A percentile compares a stretch with the other conserved stretches of the same genome.
Evolutionary conservation across 2,113 vertebrate genomes (phyloP).

Genomic region (Sturnira hondurensis): DNA sequence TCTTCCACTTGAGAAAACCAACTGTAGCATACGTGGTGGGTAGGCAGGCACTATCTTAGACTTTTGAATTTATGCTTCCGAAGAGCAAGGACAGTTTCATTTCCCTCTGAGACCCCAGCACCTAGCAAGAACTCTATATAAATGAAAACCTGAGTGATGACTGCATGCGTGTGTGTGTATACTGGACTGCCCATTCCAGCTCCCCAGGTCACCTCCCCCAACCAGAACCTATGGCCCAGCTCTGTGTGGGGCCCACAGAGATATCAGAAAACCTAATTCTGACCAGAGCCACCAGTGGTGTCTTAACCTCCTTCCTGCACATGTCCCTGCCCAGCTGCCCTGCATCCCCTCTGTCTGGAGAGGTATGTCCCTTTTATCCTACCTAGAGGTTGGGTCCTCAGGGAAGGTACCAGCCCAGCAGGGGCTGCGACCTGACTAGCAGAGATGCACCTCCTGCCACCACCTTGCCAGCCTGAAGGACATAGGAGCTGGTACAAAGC

Average conservation of each 20-base stretch:
- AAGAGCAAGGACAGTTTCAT: not conserved
- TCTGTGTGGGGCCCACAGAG: not conserved
- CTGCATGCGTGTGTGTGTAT: fast-evolving
- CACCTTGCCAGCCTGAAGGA: not conserved
- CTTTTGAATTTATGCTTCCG: not conserved
- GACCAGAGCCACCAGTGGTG: not conserved
- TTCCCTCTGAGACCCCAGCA: not conserved
- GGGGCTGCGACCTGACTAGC: not conserved
- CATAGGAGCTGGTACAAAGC: not conserved
- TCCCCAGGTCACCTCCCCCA: not conserved
- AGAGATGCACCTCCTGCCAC: not conserved
- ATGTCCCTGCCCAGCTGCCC: not conserved
- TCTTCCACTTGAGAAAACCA: not conserved
- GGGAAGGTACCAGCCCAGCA: not conserved
- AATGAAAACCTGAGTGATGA: no score
- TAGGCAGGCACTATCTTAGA: not conserved
- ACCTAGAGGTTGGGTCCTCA: not conserved
- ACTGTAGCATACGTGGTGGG: not conserved
- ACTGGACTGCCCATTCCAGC: not conserved
- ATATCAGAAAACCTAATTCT: not conserved
- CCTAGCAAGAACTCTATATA: not conserved
- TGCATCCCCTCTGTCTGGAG: not conserved
- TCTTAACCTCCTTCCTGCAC: not conserved
- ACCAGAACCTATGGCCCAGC: not conserved
- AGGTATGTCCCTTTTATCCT: not conserved